Evolutionary conservation across 2,888 invertebrate genomes (phyloP).

Genomic region (Hoplodrina blanda): DNA sequence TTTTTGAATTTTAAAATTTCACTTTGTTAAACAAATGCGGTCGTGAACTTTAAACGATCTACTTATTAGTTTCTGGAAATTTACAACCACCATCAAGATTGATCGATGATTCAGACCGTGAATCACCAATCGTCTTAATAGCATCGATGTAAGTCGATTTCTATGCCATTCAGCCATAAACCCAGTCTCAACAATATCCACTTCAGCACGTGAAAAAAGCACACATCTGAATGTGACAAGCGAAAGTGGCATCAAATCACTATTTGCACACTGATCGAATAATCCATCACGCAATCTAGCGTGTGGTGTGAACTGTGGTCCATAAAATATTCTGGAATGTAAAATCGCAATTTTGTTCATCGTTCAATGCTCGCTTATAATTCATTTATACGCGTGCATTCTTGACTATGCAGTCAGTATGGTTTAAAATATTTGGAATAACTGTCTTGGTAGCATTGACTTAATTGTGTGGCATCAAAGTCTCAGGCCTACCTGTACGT

Average conservation of each 20-base stretch:
- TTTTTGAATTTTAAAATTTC: constrained; percentile 20
- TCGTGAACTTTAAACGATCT: constrained; percentile 60
- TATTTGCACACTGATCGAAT: constrained; percentile 75
- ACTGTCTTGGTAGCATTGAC: constrained; percentile 46
- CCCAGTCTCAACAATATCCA: constrained; percentile 66
- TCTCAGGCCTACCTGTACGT: constrained; percentile 36
- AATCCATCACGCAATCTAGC: constrained; percentile 80
- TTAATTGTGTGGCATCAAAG: constrained; percentile 51
- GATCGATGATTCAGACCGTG: constrained; percentile 73
- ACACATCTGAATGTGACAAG: constrained; percentile 69
- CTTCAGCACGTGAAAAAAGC: constrained; percentile 66
- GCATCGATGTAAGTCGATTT: constrained; percentile 60
- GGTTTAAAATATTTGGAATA: constrained; percentile 40
- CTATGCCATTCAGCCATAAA: constrained; percentile 61
- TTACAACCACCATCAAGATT: constrained; percentile 62
- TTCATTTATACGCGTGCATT: constrained; percentile 41
- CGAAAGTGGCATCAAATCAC: constrained; percentile 78
- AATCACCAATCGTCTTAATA: constrained; percentile 65
- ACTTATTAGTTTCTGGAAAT: constrained; percentile 68
- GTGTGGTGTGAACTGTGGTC: constrained; percentile 63
- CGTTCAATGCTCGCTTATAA: constrained; percentile 57
- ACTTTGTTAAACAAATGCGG: constrained; percentile 28
- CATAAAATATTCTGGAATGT: constrained; percentile 69
- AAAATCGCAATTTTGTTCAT: constrained; percentile 55
- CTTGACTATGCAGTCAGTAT: constrained; percentile 32